Base-by-base conservation (phyloP, 2,113 vertebrate species). In the Orycteropus afer region DNA sequence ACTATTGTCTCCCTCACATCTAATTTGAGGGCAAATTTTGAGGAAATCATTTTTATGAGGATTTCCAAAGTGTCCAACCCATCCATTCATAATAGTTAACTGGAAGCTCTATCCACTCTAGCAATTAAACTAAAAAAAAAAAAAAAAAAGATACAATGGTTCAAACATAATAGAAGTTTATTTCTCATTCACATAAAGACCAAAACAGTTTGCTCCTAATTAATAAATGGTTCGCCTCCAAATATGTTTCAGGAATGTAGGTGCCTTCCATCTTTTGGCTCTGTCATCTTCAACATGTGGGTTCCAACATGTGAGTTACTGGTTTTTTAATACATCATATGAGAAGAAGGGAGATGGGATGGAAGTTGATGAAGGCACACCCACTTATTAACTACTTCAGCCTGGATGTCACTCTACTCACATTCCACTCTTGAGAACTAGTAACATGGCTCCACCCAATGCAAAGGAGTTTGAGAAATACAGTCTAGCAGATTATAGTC, bases 11-110 rank as follows among this genome's bases (percentile, higher is more conserved):
- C 69, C 18, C 45, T 32, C 7, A 71, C 5, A 49, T 5, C 45
- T 91, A n/a, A 69, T 57, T 89, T 67, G 82, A 78, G 65, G 47
- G 61, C 18, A 94, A 37, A 57, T 71, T 91, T 79, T 84, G 40
- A 87, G 25, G 23, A 18, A 86, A 49, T 89, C 45, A 17, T 22
- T 86, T 90, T 95, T 49, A 67, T 6, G 76, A 74, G 23, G 90
- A 86, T 32, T 65, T 83, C n/a, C 61, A 80, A 89, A 67, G 34
- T 55, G 42, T 53, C 91, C 49, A 95, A 74, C 34, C 4, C 76
- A 34, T 18, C 4, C 76, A 34, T 18, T 86, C 81, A 45, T 69
- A 55, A 67, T 74, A 29, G 13, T 81, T 86, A 73, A 69, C n/a
- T n/a, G 27, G 37, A 96, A 91, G 71, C 5, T 29, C 3, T 86